phyloP scores from a whole-genome alignment of 2,113 vertebrate species.

The Chionodraco myersi region DNA sequence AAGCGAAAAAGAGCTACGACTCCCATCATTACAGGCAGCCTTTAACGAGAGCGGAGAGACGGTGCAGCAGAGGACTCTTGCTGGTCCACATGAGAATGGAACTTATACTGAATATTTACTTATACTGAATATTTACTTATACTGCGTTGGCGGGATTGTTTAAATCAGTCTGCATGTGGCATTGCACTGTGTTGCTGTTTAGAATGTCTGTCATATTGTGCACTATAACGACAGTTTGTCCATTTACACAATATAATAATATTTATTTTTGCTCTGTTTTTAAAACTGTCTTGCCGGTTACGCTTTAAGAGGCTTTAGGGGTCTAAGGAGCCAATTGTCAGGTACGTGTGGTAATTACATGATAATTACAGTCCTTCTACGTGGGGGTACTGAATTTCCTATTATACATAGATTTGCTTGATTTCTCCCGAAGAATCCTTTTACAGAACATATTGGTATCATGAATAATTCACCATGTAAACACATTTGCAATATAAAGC shows the following conservation, averaged over 20 bases:
- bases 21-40: neutral
- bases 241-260: too few species aligned
- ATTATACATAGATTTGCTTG: neutral
- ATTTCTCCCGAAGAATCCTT: neutral
- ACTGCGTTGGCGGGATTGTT: neutral
- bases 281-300: too few species aligned
- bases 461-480: too few species aligned
- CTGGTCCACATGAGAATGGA: neutral
- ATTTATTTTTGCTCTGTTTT: too few species aligned
- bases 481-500: too few species aligned
- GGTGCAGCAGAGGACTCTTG: neutral
- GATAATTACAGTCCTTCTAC: neutral
- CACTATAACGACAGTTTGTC: neutral
- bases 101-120: too few species aligned
- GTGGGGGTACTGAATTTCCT: neutral
- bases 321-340: too few species aligned
- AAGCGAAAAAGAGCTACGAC: slow-evolving; percentile 14
- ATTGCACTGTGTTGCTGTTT: neutral
- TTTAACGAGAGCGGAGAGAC: slow-evolving; percentile 4
- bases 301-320: too few species aligned
- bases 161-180: neutral
- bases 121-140: neutral
- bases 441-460: neutral
- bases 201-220: neutral
- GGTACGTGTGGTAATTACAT: neutral